These are phyloP conservation scores for Diadema setosum DNA, from an alignment of 35 echinoderm and acorn worm species.

Conservation along the genomic window DNA sequence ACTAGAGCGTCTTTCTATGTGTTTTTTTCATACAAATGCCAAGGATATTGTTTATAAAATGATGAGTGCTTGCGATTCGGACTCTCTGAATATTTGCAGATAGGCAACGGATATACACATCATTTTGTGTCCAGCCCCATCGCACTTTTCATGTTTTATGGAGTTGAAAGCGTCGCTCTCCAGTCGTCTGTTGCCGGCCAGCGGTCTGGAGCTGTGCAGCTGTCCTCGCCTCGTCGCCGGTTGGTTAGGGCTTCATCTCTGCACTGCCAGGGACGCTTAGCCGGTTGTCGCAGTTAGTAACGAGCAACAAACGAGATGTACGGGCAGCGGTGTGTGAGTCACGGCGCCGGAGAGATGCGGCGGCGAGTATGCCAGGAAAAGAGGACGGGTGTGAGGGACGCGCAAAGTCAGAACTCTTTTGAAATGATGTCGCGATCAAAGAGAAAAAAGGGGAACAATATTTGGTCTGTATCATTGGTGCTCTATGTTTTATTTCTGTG, in stretches of 20 bases:
- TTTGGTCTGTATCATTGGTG: background rate
- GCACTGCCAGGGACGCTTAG: constrained; percentile 1
- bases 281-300: background rate
- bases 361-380: background rate
- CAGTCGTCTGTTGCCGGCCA: too few relatives aligned
- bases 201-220: too few relatives aligned
- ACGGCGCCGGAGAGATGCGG: background rate
- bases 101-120: too few relatives aligned
- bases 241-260: background rate
- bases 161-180: too few relatives aligned
- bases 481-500: background rate
- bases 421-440: background rate
- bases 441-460: background rate
- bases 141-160: too few relatives aligned
- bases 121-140: too few relatives aligned
- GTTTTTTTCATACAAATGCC: too few relatives aligned
- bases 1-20: too few relatives aligned
- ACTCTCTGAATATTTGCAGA: too few relatives aligned
- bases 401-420: background rate
- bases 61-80: too few relatives aligned
- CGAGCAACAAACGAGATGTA: background rate
- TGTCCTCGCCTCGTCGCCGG: too few relatives aligned
- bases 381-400: background rate
- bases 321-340: background rate
- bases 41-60: too few relatives aligned